Base-by-base conservation (phyloP, 1,140 invertebrate genomes). In the Hyles euphorbiae region DNA sequence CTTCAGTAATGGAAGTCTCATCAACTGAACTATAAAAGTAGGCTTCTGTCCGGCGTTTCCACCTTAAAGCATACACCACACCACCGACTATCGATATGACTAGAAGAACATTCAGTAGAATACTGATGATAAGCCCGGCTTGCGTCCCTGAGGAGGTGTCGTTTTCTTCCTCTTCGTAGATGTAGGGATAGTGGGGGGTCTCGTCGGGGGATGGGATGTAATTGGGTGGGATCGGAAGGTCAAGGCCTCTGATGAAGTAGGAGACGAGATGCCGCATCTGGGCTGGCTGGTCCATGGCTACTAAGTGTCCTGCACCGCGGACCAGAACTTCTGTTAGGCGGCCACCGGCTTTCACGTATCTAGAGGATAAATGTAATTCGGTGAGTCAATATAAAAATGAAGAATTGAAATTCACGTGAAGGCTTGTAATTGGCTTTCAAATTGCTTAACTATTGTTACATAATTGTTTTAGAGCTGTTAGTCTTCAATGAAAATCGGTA, bases 241-340 rank as follows among this genome's bases (percentile, higher is more conserved):
- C 59, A 3, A 47, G 7, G 5, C 58, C 62, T 3, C 56, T 44
- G 33, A 95, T 93, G 61, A 97, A 95, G 78, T 92, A 89, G 34
- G 91, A 89, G 60, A 97, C 93, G 60, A 97, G 88, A 72, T 94
- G 91, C 11, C 92, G 89, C 0, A 92, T 91, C 90, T 93, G 92
- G 49, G 90, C 90, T 0, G 96, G 95, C 76, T 96, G 94, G 89
- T 97, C 95, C 8, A 90, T 83, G 0, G 95, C 95, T n/a, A 94
- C 92, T 88, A 96, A 93, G 65, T 97, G 96, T 0, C 96, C 96
- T 10, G 95, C 94, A 75, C 93, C 92, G 12, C 93, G 89, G 2
- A 96, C 91, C 58, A 95, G 73, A 7, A 95, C 93, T 85, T 96
- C 94, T 3, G 93, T 94, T 9, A 97, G 91, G 74, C 93, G 92